Base-by-base conservation (phyloP, 1,140 invertebrate species). In the Ceratosolen fusciceps region DNA sequence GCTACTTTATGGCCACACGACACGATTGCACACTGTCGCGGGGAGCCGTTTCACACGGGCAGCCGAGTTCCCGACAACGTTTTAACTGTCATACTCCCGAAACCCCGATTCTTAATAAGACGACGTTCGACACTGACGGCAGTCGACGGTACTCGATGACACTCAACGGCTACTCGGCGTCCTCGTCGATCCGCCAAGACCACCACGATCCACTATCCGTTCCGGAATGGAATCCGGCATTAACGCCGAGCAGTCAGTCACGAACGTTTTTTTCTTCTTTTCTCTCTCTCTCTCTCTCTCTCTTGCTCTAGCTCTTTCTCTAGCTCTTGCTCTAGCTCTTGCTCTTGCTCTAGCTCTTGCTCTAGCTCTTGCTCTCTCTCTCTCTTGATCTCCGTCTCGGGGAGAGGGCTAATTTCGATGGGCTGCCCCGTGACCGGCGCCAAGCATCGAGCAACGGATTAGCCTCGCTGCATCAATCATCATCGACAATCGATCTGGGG, bases 151-250 rank as follows among this genome's bases (percentile, higher is more conserved):
- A 37, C 34, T 65, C 34, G 34, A 37, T 19, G n/a, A 60, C 3
- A 62, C 58, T 62, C 29, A 29, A 62, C 14, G 8, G 26, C 29
- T 62, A 31, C 29, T 62, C 34, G 60, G 31, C 60, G 31, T 65
- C 60, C 21, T 65, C 60, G 60, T 65, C 31, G 21, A 65, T 65
- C 60, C 60, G 21, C 16, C 34, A 65, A n/a, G n/a, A n/a, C n/a
- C 19, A 65, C 60, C 60, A 37, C 60, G 31, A 65, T 37, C 43
- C 68, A 43, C 68, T 16, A 47, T 47, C 67, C 37, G 67, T 49
- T 70, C 67, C 54, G 54, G 21, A 54, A 72, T 26, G 52, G 70
- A 72, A 58, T 77, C 75, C 75, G 75, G 75, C 75, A 77, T 77
- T 68, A 77, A 52, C 52, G 52, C n/a, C 37, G 49, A 58, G 37